These are phyloP conservation scores for Loripinus fragilis DNA, from an alignment of 2,888 invertebrate genomes.

Conservation along the genomic window DNA sequence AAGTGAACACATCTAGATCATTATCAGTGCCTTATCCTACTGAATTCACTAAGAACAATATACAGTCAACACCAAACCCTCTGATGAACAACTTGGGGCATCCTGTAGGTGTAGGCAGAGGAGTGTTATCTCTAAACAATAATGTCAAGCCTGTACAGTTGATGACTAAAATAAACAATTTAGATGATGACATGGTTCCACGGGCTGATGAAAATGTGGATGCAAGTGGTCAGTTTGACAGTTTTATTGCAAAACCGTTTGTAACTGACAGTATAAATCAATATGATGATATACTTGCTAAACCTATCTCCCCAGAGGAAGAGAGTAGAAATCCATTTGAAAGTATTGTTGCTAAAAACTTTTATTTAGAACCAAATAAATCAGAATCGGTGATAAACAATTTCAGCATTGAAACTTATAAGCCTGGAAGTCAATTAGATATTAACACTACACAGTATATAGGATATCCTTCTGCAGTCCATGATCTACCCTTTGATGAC, in stretches of 20 bases:
- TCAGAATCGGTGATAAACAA: neutral
- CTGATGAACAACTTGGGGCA: neutral
- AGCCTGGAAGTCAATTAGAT: neutral
- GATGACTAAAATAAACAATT: neutral
- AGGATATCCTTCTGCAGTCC: too few relatives aligned
- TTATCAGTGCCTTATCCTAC: neutral
- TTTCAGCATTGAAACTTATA: neutral
- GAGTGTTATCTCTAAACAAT: neutral
- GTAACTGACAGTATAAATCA: neutral
- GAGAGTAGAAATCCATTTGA: neutral
- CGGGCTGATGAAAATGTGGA: too few relatives aligned
- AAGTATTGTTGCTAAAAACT: conserved; percentile 6
- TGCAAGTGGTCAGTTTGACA: neutral
- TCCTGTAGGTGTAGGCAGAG: neutral
- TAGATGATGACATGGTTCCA: neutral
- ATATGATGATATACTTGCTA: conserved; percentile 4
- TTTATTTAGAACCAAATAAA: neutral
- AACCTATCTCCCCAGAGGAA: neutral
- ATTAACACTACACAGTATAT: neutral
- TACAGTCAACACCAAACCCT: neutral
- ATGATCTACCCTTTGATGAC: too few relatives aligned
- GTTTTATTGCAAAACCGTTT: neutral
- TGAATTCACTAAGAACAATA: neutral
- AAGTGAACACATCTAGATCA: neutral
- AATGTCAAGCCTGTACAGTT: neutral